These are phyloP conservation scores for Limnephilus auricula DNA, from an alignment of 2,888 invertebrate species.

Conservation along the genomic window DNA sequence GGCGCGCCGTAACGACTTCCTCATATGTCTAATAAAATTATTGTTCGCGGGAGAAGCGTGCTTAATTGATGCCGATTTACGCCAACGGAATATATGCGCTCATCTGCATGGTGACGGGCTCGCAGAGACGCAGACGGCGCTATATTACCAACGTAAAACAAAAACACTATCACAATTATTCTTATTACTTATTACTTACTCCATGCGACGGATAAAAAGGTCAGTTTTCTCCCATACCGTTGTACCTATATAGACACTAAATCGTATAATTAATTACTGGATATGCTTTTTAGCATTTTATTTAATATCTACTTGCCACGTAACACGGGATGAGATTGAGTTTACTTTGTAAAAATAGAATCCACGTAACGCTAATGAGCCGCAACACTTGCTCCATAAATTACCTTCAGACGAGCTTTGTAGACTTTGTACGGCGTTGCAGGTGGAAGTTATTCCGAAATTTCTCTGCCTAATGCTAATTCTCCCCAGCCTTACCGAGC, in stretches of 20 bases:
- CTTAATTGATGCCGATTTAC: slow-evolving; percentile 57
- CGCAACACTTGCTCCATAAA: slow-evolving; percentile 42
- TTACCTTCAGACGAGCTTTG: slow-evolving; percentile 22
- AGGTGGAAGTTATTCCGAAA: slow-evolving; percentile 40
- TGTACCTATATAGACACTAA: too few species aligned
- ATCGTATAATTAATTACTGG: too few species aligned
- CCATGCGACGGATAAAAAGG: too few species aligned
- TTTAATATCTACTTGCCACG: too few species aligned
- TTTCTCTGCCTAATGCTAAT: slow-evolving; percentile 44
- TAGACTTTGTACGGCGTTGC: background rate
- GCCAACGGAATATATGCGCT: slow-evolving; percentile 46
- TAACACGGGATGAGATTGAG: background rate
- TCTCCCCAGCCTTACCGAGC: background rate
- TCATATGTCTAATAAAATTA: slow-evolving; percentile 63
- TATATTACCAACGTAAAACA: background rate
- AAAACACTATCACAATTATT: background rate
- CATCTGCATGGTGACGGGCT: slow-evolving; percentile 6
- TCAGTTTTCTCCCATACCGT: too few species aligned
- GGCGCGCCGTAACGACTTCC: slow-evolving; percentile 50
- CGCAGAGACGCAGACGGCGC: slow-evolving; percentile 13
- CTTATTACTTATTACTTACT: too few species aligned
- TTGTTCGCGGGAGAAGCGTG: slow-evolving; percentile 48
- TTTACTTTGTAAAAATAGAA: background rate
- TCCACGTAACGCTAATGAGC: background rate
- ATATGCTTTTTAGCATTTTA: background rate